Base-by-base conservation (phyloP, 2,113 vertebrate species). In the Sphyrna mokarran region DNA sequence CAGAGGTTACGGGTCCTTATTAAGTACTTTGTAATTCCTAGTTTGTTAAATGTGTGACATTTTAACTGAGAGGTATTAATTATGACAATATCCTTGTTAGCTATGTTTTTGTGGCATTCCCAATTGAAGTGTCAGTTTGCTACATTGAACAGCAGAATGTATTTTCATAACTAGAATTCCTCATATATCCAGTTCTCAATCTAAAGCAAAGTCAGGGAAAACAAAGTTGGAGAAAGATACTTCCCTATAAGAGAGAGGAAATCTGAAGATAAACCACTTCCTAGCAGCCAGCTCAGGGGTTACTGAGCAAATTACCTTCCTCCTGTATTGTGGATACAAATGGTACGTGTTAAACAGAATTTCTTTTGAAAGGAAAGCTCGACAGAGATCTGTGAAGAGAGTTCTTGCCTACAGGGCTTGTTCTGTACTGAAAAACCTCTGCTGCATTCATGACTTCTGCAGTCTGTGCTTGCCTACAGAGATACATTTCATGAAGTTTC, bases 251-350 rank as follows among this genome's bases (percentile, higher is more conserved):
- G 33, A 37, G 76, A 78, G 33, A 78, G 29, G 76, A 78, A n/a
- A 78, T 37, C 33, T 78, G 76, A 78, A 78, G 76, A 78, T 78
- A n/a, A 78, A 78, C 76, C 76, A 78, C 76, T n/a, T n/a, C 76
- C 76, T n/a, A 2, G 26, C 76, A 78, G 33, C 76, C 33, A 78
- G 76, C n/a, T 78, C 33, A 80, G 78, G 78, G n/a, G 13, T 40
- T 80, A 80, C 3, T n/a, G n/a, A 80, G 78, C n/a, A 80, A 80
- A 80, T 80, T 80, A 80, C n/a, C 78, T 80, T 80, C n/a, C 78
- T 80, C n/a, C n/a, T 80, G 4, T 37, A 20, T 37, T 80, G n/a
- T 18, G 78, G 78, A 13, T 80, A 80, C 13, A 80, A 80, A 40
- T 80, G 78, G 78, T 40, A 80, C 16, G 78, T 18, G n/a, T 80